Conservation (phyloP, 2,888 invertebrate genomes). For the Xanthia togata region DNA sequence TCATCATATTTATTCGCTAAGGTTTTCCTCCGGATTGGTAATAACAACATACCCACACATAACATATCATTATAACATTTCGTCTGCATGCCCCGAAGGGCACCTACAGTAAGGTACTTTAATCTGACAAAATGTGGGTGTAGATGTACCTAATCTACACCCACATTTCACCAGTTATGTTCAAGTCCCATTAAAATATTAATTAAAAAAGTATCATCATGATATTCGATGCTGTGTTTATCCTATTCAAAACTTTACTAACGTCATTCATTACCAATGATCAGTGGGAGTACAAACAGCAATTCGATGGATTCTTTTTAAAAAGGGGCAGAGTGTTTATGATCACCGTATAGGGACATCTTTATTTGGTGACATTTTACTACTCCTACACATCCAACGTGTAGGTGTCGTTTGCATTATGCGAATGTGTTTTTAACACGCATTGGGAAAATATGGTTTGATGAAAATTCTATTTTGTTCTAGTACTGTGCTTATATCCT, state of each 20-base stretch:
- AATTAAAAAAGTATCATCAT: neutral
- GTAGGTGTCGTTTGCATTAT: slow-evolving; percentile 16
- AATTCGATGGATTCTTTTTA: neutral
- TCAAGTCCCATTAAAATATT: no score
- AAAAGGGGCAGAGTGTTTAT: neutral
- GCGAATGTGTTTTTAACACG: neutral
- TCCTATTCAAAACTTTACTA: neutral
- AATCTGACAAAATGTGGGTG: no score
- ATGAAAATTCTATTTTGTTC: neutral
- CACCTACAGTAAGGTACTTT: no score
- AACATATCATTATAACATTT: no score
- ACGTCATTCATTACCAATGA: neutral
- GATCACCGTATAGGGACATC: neutral
- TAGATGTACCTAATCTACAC: no score
- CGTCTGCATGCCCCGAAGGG: no score
- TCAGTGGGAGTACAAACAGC: slow-evolving; percentile 5
- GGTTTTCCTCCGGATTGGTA: no score
- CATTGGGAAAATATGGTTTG: neutral
- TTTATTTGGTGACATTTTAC: neutral
- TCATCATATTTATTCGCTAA: no score
- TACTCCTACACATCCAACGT: neutral
- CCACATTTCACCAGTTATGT: no score
- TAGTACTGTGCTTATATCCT: neutral
- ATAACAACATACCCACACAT: no score
- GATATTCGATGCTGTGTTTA: neutral